Evolutionary conservation across 2,113 vertebrate genomes (phyloP), one percentile per base, ranked within the genome.

Genomic region (Pipa parva): DNA sequence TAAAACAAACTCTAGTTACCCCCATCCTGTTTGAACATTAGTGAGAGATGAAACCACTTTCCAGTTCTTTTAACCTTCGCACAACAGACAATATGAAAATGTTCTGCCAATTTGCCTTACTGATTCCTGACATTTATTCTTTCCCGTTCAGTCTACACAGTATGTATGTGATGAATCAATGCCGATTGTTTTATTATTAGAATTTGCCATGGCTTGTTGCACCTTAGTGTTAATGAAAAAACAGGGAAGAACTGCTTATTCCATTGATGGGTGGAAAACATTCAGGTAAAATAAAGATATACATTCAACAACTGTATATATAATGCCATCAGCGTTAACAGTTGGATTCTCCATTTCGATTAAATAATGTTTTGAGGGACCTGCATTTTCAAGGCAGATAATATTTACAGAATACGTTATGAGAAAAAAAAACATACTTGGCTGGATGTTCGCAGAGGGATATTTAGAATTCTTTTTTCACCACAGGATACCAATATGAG

Each of bases 371-470:
- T 48, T 10, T 50, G 21, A 22, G 22, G 15, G 49, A 2, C 15
- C 58, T 18, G 56, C 2, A 0, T 22, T 42, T 15, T n/a, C 59
- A 15, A 2, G 37, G 28, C 15, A 59, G 5, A 37, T 71, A 18
- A 7, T 1, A 48, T 11, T 42, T 21, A 62, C 74, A 71, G 4
- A 28, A 20, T 46, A 59, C 9, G 31, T 48, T 17, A 72, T 51
- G 15, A 63, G 50, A 55, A 3, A 13, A 65, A 2, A 0, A 3
- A 20, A 24, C 28, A 3, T 59, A 72, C n/a, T n/a, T n/a, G 26
- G 3, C 54, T 71, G 29, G 59, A 73, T 54, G 31, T 67, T 31
- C 42, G 33, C 1, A 1, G 5, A 27, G 69, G 46, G 70, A 26
- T 45, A 59, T 4, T 22, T 51, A 24, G 17, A 21, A 56, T 64